These are phyloP conservation scores for Pristionchus arcanus DNA, from an alignment of 2,888 invertebrate genomes.

Conservation along the genomic window DNA sequence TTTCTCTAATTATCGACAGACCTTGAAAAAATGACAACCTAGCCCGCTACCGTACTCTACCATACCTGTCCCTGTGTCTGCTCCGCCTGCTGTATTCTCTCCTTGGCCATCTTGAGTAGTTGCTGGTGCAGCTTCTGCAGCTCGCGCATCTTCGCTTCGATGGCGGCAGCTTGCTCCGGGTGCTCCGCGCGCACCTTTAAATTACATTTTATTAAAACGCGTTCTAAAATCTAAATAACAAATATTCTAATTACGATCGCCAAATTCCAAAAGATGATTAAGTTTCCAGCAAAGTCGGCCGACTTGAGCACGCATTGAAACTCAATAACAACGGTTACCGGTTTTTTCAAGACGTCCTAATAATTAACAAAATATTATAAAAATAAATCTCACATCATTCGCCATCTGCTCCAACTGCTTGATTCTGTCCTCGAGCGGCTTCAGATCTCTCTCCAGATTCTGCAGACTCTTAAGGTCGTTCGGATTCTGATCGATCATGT, in stretches of 20 bases:
- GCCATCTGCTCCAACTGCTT: slow-evolving; percentile 90
- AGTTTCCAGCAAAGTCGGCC: too few relatives aligned
- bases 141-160: slow-evolving; percentile 89
- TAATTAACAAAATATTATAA: too few relatives aligned
- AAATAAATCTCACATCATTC: slow-evolving; percentile 85
- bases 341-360: too few relatives aligned
- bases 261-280: too few relatives aligned
- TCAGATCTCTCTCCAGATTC: slow-evolving; percentile 92
- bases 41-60: background rate
- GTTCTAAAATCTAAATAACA: too few relatives aligned
- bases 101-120: slow-evolving; percentile 88
- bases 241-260: too few relatives aligned
- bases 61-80: slow-evolving; percentile 89
- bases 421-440: slow-evolving; percentile 90
- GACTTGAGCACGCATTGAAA: too few relatives aligned
- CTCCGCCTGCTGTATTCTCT: slow-evolving; percentile 90
- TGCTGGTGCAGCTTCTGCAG: slow-evolving; percentile 92
- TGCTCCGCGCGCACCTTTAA: slow-evolving; percentile 85
- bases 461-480: slow-evolving; percentile 77
- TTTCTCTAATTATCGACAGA: too few relatives aligned
- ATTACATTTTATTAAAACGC: slow-evolving; percentile 79
- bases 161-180: slow-evolving; percentile 91
- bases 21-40: too few relatives aligned
- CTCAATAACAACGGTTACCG: too few relatives aligned
- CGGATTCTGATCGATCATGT: slow-evolving; percentile 86